These are phyloP conservation scores for Caenorhabditis sp. DNA, from an alignment of 2,888 invertebrate species.

Conservation along the genomic window DNA sequence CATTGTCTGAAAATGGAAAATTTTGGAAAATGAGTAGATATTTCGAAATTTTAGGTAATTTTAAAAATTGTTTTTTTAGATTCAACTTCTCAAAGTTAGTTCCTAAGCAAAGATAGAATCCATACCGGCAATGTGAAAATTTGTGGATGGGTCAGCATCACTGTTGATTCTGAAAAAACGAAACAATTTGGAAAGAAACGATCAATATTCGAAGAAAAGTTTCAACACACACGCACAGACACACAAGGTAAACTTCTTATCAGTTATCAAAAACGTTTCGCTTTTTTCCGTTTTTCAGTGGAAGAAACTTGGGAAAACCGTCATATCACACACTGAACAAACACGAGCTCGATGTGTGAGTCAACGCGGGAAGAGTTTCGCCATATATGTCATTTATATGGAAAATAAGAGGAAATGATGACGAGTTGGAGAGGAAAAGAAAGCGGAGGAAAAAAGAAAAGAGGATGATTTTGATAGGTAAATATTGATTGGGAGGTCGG, in stretches of 20 bases:
- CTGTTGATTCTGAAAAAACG: slow-evolving; percentile 1
- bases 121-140: slow-evolving; percentile 38
- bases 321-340: background rate
- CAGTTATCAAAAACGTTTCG: background rate
- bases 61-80: background rate
- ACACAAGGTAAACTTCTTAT: no score
- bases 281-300: background rate
- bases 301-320: background rate
- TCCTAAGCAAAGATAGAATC: no score
- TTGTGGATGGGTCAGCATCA: slow-evolving; percentile 17
- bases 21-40: no score
- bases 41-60: background rate
- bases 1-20: slow-evolving; percentile 63
- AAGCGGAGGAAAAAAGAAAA: background rate
- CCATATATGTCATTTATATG: background rate
- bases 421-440: background rate
- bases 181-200: background rate
- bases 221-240: background rate
- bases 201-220: slow-evolving; percentile 10
- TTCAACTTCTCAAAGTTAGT: background rate
- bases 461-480: background rate
- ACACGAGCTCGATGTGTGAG: background rate
- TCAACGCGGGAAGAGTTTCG: background rate
- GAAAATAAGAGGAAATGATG: background rate
- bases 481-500: slow-evolving; percentile 1